These are phyloP conservation scores for Trachelus tabidus DNA, from an alignment of 2,888 invertebrate species.

Conservation along the genomic window DNA sequence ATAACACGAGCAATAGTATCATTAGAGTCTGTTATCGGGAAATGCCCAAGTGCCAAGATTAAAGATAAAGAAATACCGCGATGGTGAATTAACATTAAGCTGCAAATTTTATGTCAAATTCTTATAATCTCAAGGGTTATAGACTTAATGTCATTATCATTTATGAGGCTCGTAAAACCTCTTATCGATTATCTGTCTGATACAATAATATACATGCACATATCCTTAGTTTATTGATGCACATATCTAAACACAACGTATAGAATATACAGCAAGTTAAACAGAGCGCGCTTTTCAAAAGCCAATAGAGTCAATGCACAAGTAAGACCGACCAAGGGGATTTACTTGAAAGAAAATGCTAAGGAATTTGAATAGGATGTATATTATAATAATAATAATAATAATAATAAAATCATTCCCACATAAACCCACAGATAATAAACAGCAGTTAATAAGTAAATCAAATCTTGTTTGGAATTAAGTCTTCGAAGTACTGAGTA, in stretches of 20 bases:
- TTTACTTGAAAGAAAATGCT: not conserved
- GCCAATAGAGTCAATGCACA: not conserved
- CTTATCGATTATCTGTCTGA: not conserved
- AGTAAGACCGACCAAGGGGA: not conserved
- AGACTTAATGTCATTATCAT: not conserved
- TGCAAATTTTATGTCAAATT: not conserved
- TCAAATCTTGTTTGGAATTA: not conserved
- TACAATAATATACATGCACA: not conserved
- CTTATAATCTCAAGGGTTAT: not conserved
- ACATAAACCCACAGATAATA: not conserved
- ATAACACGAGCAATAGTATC: not conserved
- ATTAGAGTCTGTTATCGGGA: not conserved
- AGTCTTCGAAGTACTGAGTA: too few species aligned
- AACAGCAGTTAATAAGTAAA: not conserved
- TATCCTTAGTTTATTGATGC: not conserved
- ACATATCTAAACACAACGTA: not conserved
- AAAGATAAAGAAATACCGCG: not conserved
- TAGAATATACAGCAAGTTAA: not conserved
- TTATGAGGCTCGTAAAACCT: not conserved
- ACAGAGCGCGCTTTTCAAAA: not conserved
- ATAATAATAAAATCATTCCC: not conserved
- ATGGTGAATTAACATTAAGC: not conserved
- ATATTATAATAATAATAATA: not conserved
- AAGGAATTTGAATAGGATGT: not conserved
- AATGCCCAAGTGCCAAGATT: not conserved